These are phyloP conservation scores for Drosophila formosana DNA, from an alignment of 2,888 invertebrate species.

Conservation along the genomic window DNA sequence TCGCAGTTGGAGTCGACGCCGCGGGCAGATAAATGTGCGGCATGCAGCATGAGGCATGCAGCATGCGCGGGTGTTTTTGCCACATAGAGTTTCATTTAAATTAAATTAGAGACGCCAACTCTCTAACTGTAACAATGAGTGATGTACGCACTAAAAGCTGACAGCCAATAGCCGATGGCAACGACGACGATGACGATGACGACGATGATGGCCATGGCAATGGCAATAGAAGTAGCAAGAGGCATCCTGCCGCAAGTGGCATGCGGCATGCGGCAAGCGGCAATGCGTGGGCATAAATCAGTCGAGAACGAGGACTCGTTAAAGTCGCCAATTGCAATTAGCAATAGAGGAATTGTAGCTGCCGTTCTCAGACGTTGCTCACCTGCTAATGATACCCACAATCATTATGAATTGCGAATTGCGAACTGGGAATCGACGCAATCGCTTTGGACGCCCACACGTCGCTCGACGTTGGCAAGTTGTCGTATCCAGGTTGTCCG, in stretches of 20 bases:
- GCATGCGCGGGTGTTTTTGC: slow-evolving; percentile 65
- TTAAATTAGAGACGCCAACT: slow-evolving; percentile 78
- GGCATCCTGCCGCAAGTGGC: slow-evolving; percentile 3
- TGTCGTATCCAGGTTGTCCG: slow-evolving; percentile 10
- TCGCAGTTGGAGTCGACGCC: slow-evolving; percentile 36
- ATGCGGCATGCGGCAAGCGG: slow-evolving; percentile 1
- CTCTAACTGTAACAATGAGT: slow-evolving; percentile 80
- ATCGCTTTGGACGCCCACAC: slow-evolving; percentile 59
- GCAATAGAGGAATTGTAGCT: slow-evolving; percentile 38
- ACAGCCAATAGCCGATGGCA: slow-evolving; percentile 56
- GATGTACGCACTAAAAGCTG: slow-evolving; percentile 77
- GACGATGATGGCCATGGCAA: slow-evolving; percentile 22
- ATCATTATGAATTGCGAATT: slow-evolving; percentile 72
- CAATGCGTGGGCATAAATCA: slow-evolving; percentile 70
- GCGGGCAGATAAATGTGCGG: slow-evolving; percentile 66
- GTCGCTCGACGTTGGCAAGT: slow-evolving; percentile 32
- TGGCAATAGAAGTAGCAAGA: slow-evolving; percentile 7
- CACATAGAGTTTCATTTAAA: slow-evolving; percentile 71
- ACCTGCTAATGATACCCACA: slow-evolving; percentile 57
- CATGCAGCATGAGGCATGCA: slow-evolving; percentile 37
- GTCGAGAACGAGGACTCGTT: slow-evolving; percentile 38
- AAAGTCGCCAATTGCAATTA: slow-evolving; percentile 64
- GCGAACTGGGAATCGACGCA: slow-evolving; percentile 33
- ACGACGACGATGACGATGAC: slow-evolving; percentile 8
- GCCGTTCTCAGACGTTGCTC: slow-evolving; percentile 10